phyloP scores from a whole-genome alignment of 2,113 vertebrate genomes.

The Neoarius graeffei region DNA sequence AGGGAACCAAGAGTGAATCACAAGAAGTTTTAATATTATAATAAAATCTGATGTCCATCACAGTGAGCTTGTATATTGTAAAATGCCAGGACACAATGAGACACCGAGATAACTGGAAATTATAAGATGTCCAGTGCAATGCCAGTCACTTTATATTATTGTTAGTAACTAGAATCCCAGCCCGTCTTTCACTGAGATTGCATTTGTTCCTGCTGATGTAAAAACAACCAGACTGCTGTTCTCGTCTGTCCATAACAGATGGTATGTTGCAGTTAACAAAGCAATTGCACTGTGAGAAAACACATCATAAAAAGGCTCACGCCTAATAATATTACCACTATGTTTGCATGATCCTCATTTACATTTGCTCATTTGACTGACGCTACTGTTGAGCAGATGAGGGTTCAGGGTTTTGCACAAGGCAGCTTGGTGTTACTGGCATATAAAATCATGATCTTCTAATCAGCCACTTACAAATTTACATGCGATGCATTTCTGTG shows the following conservation, averaged over 20 bases:
- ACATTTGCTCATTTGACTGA: background rate
- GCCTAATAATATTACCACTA: background rate
- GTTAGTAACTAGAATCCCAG: background rate
- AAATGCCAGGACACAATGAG: background rate
- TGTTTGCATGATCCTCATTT: background rate
- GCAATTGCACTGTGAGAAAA: background rate
- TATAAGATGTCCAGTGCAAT: background rate
- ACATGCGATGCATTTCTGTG: background rate
- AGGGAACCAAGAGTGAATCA: background rate
- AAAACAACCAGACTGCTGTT: conserved; percentile 7
- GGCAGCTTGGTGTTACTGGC: background rate
- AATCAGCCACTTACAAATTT: background rate
- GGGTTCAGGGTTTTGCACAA: background rate
- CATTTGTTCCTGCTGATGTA: background rate
- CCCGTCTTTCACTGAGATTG: background rate
- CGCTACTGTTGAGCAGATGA: background rate
- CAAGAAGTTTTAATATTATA: background rate
- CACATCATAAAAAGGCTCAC: background rate
- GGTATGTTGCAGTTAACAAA: background rate
- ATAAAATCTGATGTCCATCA: background rate
- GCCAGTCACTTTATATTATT: background rate
- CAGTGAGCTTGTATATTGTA: background rate
- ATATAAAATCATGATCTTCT: background rate
- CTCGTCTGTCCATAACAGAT: background rate
- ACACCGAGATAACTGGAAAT: background rate